These are phyloP conservation scores for Agrilus mali DNA, from an alignment of 2,888 invertebrate species.

Conservation along the genomic window DNA sequence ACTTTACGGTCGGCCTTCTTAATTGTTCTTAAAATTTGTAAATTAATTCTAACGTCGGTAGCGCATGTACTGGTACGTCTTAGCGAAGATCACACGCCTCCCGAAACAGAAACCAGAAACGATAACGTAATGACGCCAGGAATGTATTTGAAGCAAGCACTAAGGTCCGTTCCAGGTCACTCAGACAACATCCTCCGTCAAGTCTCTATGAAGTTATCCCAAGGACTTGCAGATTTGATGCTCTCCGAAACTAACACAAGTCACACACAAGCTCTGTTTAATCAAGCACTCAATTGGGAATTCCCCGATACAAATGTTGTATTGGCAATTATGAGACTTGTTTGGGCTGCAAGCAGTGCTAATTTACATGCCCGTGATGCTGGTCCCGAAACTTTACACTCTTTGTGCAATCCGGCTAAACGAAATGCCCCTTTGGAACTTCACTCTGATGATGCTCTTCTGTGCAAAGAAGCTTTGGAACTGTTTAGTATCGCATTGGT, in stretches of 20 bases:
- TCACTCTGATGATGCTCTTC: slow-evolving; percentile 28
- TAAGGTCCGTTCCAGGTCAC: slow-evolving; percentile 73
- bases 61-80: slow-evolving; percentile 59
- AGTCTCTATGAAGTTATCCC: slow-evolving; percentile 73
- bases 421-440: slow-evolving; percentile 43
- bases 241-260: slow-evolving; percentile 27
- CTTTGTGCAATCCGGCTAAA: slow-evolving; percentile 47
- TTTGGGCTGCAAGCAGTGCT: slow-evolving; percentile 68
- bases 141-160: slow-evolving; percentile 61
- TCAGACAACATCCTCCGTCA: slow-evolving; percentile 68
- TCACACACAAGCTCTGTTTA: slow-evolving; percentile 36
- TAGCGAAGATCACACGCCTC: slow-evolving; percentile 32
- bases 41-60: slow-evolving; percentile 76
- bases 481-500: slow-evolving; percentile 82
- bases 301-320: slow-evolving; percentile 62
- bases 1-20: slow-evolving; percentile 64
- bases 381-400: slow-evolving; percentile 49
- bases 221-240: slow-evolving; percentile 57
- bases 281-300: slow-evolving; percentile 52
- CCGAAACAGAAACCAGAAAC: slow-evolving; percentile 26
- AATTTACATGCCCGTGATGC: slow-evolving; percentile 47
- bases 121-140: slow-evolving; percentile 33
- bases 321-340: slow-evolving; percentile 59
- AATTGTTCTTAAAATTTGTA: slow-evolving; percentile 77
- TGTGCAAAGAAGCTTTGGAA: slow-evolving; percentile 85